phyloP scores from a whole-genome alignment of 1,140 invertebrate genomes.

The Drosophila sp. region DNA sequence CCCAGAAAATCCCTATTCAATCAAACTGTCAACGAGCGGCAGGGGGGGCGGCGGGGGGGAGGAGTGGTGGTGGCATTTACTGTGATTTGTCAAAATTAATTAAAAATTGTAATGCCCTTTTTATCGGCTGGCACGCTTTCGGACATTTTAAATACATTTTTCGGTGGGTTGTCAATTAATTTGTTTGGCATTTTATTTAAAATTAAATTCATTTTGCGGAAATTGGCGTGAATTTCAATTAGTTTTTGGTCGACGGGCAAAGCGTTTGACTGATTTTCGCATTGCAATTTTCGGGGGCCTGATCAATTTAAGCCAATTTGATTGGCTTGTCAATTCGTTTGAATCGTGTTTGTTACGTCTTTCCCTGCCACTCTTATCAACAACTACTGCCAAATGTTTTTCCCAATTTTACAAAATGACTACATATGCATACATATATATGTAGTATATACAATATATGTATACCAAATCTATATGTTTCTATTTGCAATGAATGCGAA shows the following conservation, averaged over 20 bases:
- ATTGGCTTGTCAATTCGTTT: constrained; percentile 60
- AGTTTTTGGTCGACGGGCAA: constrained; percentile 34
- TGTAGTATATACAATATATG: not conserved
- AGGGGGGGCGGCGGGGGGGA: not conserved
- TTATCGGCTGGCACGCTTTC: not conserved
- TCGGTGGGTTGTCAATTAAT: constrained; percentile 59
- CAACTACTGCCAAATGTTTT: constrained; percentile 3
- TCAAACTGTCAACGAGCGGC: constrained; percentile 61
- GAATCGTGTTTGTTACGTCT: constrained; percentile 4
- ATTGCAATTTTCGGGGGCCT: constrained; percentile 1
- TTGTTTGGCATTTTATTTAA: constrained; percentile 72
- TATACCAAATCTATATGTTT: not conserved
- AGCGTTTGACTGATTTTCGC: constrained; percentile 22
- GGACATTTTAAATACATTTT: constrained; percentile 52
- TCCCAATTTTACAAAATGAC: constrained; percentile 6
- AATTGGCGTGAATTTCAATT: constrained; percentile 73
- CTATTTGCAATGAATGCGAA: not conserved
- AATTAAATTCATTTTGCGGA: constrained; percentile 49
- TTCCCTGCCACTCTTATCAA: not conserved
- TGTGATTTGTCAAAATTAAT: constrained; percentile 72
- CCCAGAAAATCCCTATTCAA: constrained; percentile 51
- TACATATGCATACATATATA: not conserved
- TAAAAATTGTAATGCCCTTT: constrained; percentile 79
- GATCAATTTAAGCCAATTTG: constrained; percentile 71
- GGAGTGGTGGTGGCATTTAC: constrained; percentile 45